Conservation (phyloP, 2,797 vertebrate genomes). For the Cirrhinus mrigala region DNA sequence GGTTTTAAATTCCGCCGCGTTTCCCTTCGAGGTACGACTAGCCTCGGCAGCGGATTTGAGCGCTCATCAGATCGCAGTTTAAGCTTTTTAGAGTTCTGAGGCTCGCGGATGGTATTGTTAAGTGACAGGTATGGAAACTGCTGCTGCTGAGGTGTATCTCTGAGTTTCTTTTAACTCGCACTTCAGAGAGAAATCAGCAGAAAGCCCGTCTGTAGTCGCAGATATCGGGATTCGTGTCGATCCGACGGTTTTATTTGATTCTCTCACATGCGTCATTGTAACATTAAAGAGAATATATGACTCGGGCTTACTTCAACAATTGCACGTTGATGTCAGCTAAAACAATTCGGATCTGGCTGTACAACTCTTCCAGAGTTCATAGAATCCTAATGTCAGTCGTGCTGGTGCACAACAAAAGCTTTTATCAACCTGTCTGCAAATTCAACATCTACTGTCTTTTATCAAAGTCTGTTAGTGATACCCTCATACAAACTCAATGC, state of each 20-base stretch:
- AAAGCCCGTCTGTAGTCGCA: constrained; percentile 6
- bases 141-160: constrained; percentile 38
- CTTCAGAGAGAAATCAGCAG: constrained; percentile 35
- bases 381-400: constrained; percentile 8
- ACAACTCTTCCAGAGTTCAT: neutral
- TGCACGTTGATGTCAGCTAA: constrained; percentile 9
- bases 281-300: constrained; percentile 38
- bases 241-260: constrained; percentile 11
- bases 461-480: neutral
- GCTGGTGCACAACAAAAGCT: constrained; percentile 5
- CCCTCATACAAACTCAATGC: neutral
- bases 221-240: constrained; percentile 11
- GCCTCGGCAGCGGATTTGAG: constrained; percentile 59
- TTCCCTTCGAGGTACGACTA: constrained; percentile 59
- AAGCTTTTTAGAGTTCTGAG: constrained; percentile 52
- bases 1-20: constrained; percentile 51
- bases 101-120: constrained; percentile 54
- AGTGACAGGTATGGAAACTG: constrained; percentile 53
- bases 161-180: constrained; percentile 20
- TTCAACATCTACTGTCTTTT: neutral
- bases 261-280: constrained; percentile 9
- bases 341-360: neutral
- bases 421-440: constrained; percentile 5
- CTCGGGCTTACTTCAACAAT: constrained; percentile 15
- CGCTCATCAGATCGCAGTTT: constrained; percentile 63